phyloP scores from a whole-genome alignment of 2,797 vertebrate species.

The Bradypodion ventrale region DNA sequence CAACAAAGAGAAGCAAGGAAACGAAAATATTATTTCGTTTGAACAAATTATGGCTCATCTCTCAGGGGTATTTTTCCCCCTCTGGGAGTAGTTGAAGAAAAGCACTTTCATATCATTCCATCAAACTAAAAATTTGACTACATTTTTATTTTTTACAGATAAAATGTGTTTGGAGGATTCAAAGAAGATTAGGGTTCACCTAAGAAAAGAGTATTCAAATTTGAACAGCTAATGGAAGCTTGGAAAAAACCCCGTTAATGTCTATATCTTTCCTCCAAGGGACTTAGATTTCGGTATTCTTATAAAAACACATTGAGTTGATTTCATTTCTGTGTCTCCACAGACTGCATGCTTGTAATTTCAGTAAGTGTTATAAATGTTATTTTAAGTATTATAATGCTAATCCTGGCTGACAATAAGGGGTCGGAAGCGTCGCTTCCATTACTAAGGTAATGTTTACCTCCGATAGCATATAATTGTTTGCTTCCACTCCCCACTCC shows the following conservation, averaged over 20 bases:
- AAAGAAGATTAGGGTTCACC: constrained; percentile 85
- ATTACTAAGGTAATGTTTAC: constrained; percentile 92
- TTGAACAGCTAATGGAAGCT: constrained; percentile 85
- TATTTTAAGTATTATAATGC: constrained; percentile 89
- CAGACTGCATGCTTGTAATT: constrained; percentile 83
- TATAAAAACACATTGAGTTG: constrained; percentile 83
- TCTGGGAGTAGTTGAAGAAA: constrained; percentile 80
- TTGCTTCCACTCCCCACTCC: constrained; percentile 74
- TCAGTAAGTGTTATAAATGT: constrained; percentile 91
- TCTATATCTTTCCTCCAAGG: constrained; percentile 83
- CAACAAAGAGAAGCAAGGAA: constrained; percentile 83
- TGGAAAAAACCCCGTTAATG: constrained; percentile 83
- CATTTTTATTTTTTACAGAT: constrained; percentile 80
- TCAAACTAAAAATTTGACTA: constrained; percentile 86
- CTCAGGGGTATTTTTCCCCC: constrained; percentile 77
- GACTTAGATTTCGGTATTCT: constrained; percentile 82
- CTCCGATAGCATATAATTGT: constrained; percentile 88
- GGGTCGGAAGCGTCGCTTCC: constrained; percentile 83
- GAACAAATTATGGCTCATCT: constrained; percentile 83
- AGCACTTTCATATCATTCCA: constrained; percentile 84
- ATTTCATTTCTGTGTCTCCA: constrained; percentile 79
- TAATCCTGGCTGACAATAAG: constrained; percentile 87
- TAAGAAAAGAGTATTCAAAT: constrained; percentile 84
- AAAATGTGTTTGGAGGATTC: constrained; percentile 85
- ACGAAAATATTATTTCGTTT: constrained; percentile 85